These are phyloP conservation scores for Pachyramphus minor DNA, from an alignment of 2,113 vertebrate genomes.

Conservation along the genomic window DNA sequence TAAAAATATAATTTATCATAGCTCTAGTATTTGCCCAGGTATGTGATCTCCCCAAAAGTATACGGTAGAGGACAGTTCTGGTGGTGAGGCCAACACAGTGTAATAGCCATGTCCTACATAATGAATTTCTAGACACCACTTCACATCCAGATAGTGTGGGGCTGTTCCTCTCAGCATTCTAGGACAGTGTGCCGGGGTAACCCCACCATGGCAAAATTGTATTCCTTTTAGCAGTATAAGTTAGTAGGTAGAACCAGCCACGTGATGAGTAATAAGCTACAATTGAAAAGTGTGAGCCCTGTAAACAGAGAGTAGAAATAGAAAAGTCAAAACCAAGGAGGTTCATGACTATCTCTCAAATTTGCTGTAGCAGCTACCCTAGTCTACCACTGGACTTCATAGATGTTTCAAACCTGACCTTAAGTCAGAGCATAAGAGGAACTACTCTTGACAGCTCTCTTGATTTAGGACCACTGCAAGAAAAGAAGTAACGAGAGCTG, in stretches of 20 bases:
- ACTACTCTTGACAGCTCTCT: background rate
- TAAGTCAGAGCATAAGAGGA: background rate
- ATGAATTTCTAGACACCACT: background rate
- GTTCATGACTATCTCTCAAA: background rate
- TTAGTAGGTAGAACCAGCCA: background rate
- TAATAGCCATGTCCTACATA: fast-evolving
- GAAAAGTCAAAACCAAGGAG: background rate
- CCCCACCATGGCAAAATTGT: background rate
- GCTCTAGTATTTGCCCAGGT: background rate
- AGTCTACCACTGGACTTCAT: background rate
- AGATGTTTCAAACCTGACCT: background rate
- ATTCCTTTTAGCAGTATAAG: background rate
- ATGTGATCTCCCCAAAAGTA: background rate
- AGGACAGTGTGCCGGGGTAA: background rate
- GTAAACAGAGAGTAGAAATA: background rate
- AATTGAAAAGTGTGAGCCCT: background rate
- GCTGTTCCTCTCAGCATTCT: background rate
- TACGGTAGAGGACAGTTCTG: background rate
- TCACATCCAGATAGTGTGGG: background rate
- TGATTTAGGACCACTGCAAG: background rate
- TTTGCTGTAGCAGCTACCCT: background rate
- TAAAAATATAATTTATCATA: background rate
- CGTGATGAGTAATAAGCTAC: background rate
- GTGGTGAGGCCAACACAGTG: background rate
- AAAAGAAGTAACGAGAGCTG: background rate